Conservation (phyloP, 2,888 invertebrate genomes). For the Polymixis lichenea region DNA sequence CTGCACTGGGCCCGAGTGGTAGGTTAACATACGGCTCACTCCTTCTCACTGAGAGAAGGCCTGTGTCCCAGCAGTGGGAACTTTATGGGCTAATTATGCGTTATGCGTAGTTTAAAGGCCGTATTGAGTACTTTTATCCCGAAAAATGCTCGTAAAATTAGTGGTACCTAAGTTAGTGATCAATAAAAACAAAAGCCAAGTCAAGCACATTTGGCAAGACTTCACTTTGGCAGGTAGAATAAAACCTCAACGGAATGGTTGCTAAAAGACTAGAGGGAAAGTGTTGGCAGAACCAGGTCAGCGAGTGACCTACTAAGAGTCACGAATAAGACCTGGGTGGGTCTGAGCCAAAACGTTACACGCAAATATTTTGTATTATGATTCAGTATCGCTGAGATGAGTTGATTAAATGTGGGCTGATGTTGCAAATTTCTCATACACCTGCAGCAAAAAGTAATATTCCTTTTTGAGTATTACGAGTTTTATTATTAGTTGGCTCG, state of each 20-base stretch:
- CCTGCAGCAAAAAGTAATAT: neutral
- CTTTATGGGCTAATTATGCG: too few species aligned
- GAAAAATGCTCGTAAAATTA: neutral
- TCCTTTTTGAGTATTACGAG: neutral
- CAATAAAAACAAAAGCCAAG: constrained; percentile 39
- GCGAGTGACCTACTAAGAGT: constrained; percentile 48
- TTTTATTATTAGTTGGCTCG: too few species aligned
- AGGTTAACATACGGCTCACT: too few species aligned
- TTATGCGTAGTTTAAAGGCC: neutral
- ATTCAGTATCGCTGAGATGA: neutral
- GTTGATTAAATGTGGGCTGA: neutral
- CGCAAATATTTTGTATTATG: constrained; percentile 30
- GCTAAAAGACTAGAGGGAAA: constrained; percentile 48
- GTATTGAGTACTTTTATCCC: neutral
- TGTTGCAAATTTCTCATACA: neutral
- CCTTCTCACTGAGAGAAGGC: too few species aligned
- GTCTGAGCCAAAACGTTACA: constrained; percentile 40
- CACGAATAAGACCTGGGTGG: constrained; percentile 51
- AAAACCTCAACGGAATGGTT: constrained; percentile 22
- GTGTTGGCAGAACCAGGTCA: constrained; percentile 59
- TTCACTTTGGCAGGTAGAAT: constrained; percentile 48
- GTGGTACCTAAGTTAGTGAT: neutral
- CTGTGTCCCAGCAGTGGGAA: too few species aligned
- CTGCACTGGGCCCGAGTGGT: too few species aligned
- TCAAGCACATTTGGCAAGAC: constrained; percentile 51